phyloP scores from a whole-genome alignment of 1,140 invertebrate genomes.

The Cydia fagiglandana region DNA sequence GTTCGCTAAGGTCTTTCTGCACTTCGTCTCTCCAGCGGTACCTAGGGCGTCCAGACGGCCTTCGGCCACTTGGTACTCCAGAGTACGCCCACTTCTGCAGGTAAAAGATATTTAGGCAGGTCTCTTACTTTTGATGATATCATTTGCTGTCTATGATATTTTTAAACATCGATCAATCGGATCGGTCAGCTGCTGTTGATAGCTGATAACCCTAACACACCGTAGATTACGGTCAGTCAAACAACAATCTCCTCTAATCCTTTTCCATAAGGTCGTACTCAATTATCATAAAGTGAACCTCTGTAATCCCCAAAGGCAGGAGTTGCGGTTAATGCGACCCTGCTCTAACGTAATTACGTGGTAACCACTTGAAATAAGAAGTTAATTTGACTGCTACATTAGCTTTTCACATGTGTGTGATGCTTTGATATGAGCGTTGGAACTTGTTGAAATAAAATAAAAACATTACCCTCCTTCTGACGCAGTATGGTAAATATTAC shows the following conservation, averaged over 20 bases:
- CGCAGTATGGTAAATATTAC: not conserved
- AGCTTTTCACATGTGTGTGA: not conserved
- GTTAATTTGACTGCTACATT: not conserved
- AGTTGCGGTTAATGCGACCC: constrained; percentile 4
- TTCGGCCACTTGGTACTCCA: too few relatives aligned
- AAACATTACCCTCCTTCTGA: too few relatives aligned
- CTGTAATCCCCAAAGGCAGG: constrained; percentile 11
- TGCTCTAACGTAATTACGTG: not conserved
- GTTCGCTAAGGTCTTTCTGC: too few relatives aligned
- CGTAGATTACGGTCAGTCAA: constrained; percentile 4
- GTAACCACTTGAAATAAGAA: constrained; percentile 5
- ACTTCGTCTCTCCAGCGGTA: too few relatives aligned
- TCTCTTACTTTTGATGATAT: too few relatives aligned
- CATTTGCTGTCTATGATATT: too few relatives aligned
- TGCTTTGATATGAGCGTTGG: not conserved
- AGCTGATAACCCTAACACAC: not conserved
- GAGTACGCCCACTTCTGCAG: too few relatives aligned
- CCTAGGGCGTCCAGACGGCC: too few relatives aligned
- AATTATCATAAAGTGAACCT: not conserved
- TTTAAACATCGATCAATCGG: too few relatives aligned
- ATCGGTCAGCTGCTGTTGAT: too few relatives aligned
- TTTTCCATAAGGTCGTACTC: not conserved
- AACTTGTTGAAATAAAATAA: too few relatives aligned
- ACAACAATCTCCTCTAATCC: not conserved
- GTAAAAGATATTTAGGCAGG: too few relatives aligned